Percentiles rank a stretch among this genome's conserved stretches.
Conservation (phyloP, 2,888 invertebrate genomes). For the Melanostoma mellinum region DNA sequence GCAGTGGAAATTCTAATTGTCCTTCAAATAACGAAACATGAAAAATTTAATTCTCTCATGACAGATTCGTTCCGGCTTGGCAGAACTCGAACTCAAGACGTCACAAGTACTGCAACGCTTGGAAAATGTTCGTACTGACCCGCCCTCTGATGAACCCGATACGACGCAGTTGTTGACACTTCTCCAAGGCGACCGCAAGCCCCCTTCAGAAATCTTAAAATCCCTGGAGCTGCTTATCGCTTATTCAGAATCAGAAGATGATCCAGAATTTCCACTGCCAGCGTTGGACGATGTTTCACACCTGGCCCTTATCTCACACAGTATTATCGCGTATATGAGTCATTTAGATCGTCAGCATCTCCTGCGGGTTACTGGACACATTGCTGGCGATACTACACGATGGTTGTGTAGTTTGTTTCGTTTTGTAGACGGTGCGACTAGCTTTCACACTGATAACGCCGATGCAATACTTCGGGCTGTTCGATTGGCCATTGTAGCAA, state of each 20-base stretch:
- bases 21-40: too few relatives aligned
- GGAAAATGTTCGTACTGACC: conserved; percentile 83
- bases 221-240: conserved; percentile 86
- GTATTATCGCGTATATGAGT: conserved; percentile 93
- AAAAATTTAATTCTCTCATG: conserved; percentile 17
- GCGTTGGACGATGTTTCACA: conserved; percentile 85
- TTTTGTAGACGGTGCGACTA: conserved; percentile 91
- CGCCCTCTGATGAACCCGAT: conserved; percentile 68
- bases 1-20: too few relatives aligned
- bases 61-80: conserved; percentile 86
- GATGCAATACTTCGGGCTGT: conserved; percentile 91
- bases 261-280: conserved; percentile 84
- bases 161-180: conserved; percentile 72
- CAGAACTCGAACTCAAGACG: conserved; percentile 87
- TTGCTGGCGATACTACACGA: conserved; percentile 92
- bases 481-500: conserved; percentile 80
- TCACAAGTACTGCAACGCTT: conserved; percentile 88
- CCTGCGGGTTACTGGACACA: conserved; percentile 89
- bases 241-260: conserved; percentile 85
- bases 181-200: conserved; percentile 84
- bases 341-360: conserved; percentile 90
- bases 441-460: conserved; percentile 93
- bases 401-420: conserved; percentile 95
- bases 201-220: conserved; percentile 82
- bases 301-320: conserved; percentile 91